Evolutionary conservation across 1,140 invertebrate genomes (phyloP), one percentile per base, ranked within the genome.

Genomic region (Archegozetes longisetosus): DNA sequence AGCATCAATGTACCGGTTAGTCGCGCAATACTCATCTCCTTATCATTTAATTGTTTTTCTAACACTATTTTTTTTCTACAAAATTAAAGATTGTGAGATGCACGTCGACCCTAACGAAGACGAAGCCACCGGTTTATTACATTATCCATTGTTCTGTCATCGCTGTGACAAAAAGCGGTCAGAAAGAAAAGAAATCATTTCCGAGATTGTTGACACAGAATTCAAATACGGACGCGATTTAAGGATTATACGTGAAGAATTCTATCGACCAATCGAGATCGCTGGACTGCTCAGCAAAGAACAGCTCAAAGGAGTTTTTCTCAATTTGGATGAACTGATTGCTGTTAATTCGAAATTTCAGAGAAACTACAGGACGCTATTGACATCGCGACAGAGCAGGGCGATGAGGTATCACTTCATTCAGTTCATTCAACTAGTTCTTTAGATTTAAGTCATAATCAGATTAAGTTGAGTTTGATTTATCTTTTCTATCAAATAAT

Each of bases 121-220:
- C 26, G 57, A 65, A 13, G 50, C 58, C 24, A 53, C 24, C 56
- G 20, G 58, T 50, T 12, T 12, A 17, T 32, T 53, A 9, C 63
- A 53, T 60, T 64, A 61, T 55, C 62, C 62, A 55, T 58, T 64
- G 56, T 82, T 91, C 6, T 94, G 90, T 74, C 77, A 84, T 61
- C 87, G 88, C 69, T 95, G 90, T 71, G 77, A 80, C 49, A 88
- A 89, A 67, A 86, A 86, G 68, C 77, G 89, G 58, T 80, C 83
- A 0, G 89, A 97, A 70, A 78, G 90, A 40, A 89, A 90, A 68
- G 89, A 95, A 75, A 94, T 93, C 22, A 87, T 97, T 53, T 85
- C 84, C 1, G 92, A 97, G 76, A 92, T 96, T 62, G 85, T 93
- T 2, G 91, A 96, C 71, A 95, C 91, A 1, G 92, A 97, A 75